Percentiles rank a stretch among this genome's conserved stretches.
These are phyloP conservation scores for Monochamus alternatus DNA, from an alignment of 2,888 invertebrate species.

Conservation along the genomic window DNA sequence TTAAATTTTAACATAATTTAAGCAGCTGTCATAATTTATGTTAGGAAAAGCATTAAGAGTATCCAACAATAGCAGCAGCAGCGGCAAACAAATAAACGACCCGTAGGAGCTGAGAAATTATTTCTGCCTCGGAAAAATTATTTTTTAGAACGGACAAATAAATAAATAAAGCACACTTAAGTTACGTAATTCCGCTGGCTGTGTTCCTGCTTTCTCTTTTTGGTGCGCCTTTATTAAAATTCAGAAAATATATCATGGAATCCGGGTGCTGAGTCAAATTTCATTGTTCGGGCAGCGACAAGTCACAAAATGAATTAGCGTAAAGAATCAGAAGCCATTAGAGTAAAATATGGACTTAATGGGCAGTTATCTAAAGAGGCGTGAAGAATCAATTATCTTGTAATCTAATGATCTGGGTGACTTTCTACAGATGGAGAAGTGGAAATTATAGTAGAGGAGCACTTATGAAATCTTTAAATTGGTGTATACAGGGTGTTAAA, in stretches of 20 bases:
- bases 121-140: not conserved
- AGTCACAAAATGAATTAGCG: slow-evolving; percentile 43
- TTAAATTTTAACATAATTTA: not conserved
- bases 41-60: not conserved
- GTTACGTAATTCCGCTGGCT: not conserved
- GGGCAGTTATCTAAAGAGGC: slow-evolving; percentile 43
- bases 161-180: slow-evolving; percentile 1
- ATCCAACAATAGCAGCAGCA: not conserved
- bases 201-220: not conserved
- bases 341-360: slow-evolving; percentile 44
- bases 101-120: not conserved
- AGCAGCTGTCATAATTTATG: not conserved
- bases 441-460: slow-evolving; percentile 17
- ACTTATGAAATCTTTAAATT: not conserved
- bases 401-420: slow-evolving; percentile 45
- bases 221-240: slow-evolving; percentile 17
- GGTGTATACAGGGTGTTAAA: too few species aligned
- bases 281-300: slow-evolving; percentile 41
- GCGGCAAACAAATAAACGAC: not conserved
- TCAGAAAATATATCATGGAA: slow-evolving; percentile 29
- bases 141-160: not conserved
- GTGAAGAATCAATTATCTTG: slow-evolving; percentile 46
- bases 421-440: slow-evolving; percentile 41
- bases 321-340: slow-evolving; percentile 37
- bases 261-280: slow-evolving; percentile 40